Base-by-base conservation (phyloP, 1,140 invertebrate species). In the Drosophila pseudoananassae region DNA sequence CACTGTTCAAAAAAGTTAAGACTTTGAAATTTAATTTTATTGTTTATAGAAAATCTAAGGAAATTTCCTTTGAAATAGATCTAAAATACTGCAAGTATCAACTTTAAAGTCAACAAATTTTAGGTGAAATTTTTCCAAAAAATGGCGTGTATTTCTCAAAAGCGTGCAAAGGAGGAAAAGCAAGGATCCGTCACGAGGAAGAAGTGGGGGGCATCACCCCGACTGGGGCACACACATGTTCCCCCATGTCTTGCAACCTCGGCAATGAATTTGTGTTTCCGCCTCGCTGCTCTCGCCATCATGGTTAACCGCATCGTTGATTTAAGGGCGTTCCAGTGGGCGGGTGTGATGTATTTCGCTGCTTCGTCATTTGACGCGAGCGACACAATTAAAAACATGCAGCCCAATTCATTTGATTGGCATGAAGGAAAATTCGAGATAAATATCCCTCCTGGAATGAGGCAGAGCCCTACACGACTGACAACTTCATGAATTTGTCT, bases 181-280 rank as follows among this genome's bases (percentile, higher is more conserved):
- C 40, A 14, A 17, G 15, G 14, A 17, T 43, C 40, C 40, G 4
- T 17, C 0, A 2, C 6, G 14, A 8, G 14, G 14, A 17, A 5
- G 8, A 43, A 43, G 40, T 5, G 15, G 40, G 17, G n/a, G n/a
- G 17, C 20, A 45, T 20, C 40, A 10, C 17, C 43, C 45, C 25
- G 46, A 0, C 31, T 50, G 33, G 31, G 12, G 14, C 66, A 56
- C 27, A 45, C 65, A 57, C 23, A 46, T 58, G 52, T 20, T 46
- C 43, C 43, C 20, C 23, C 64, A 17, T 29, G 38, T 57, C 53
- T 58, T 33, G 45, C 53, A 50, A 33, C 52, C 52, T 45, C 53
- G 36, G 53, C 68, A 71, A 70, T 71, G 68, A 71, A 71, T 71
- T 57, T 69, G 68, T 68, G 68, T 58, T 71, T 71, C 65, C 68